Conservation (phyloP, 2,888 invertebrate species). For the Meandrusa payeni region DNA sequence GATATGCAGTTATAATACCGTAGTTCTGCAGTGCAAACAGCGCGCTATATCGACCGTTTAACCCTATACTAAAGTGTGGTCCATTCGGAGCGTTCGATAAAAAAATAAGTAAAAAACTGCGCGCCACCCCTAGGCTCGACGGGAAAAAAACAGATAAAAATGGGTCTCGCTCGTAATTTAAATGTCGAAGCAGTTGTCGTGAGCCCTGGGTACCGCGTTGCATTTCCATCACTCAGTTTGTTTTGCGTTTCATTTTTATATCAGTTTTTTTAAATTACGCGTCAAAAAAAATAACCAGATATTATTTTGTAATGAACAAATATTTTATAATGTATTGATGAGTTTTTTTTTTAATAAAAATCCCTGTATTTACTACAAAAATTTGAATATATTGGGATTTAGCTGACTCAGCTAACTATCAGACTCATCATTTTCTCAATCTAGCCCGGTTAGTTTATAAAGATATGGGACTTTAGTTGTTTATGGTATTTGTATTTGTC, state of each 20-base stretch:
- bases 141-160: constrained; percentile 72
- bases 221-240: constrained; percentile 35
- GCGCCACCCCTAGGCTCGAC: constrained; percentile 72
- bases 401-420: too few relatives aligned
- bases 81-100: constrained; percentile 47
- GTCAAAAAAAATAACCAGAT: too few relatives aligned
- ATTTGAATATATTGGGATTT: too few relatives aligned
- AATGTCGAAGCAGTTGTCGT: constrained; percentile 70
- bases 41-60: constrained; percentile 57
- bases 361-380: too few relatives aligned
- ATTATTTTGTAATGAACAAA: too few relatives aligned
- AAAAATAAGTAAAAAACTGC: constrained; percentile 47
- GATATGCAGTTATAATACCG: constrained; percentile 23
- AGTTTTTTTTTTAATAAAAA: too few relatives aligned
- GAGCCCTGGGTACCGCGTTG: constrained; percentile 51
- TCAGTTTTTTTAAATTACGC: constrained; percentile 12
- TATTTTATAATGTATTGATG: too few relatives aligned
- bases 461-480: too few relatives aligned
- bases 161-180: constrained; percentile 73
- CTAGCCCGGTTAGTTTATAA: too few relatives aligned
- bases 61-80: constrained; percentile 58
- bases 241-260: constrained; percentile 28
- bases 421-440: too few relatives aligned
- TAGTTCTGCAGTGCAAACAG: constrained; percentile 34
- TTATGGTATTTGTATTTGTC: too few relatives aligned